Evolutionary conservation across 2,113 vertebrate genomes (phyloP).

Genomic region (Gnathonemus longibarbis): DNA sequence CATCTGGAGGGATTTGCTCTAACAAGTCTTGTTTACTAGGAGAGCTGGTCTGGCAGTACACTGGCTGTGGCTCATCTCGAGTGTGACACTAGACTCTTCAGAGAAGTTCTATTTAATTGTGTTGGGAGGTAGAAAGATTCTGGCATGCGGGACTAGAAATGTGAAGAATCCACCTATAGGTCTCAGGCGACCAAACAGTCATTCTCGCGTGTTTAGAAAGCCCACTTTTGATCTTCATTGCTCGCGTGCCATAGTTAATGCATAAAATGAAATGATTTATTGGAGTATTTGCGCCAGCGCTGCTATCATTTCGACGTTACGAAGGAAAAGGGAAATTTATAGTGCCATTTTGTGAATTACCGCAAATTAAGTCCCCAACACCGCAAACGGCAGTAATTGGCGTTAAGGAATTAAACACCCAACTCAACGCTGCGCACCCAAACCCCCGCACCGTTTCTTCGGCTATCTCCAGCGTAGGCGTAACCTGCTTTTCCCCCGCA

Average conservation of each 20-base stretch:
- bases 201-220: background rate
- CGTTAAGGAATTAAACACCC: background rate
- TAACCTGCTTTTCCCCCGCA: background rate
- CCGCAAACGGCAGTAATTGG: background rate
- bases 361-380: background rate
- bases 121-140: background rate
- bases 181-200: background rate
- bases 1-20: background rate
- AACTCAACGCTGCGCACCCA: background rate
- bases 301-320: background rate
- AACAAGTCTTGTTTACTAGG: background rate
- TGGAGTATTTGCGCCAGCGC: background rate
- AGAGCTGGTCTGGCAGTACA: background rate
- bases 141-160: background rate
- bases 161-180: background rate
- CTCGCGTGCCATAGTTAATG: background rate
- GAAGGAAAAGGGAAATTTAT: background rate
- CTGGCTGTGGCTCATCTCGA: background rate
- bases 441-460: background rate
- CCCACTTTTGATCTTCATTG: background rate
- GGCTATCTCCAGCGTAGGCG: background rate
- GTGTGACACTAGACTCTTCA: background rate
- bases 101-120: background rate
- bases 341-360: slow-evolving; percentile 8
- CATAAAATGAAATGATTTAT: background rate